phyloP scores from a whole-genome alignment of 2,797 vertebrate species.

The Okamejei kenojei region DNA sequence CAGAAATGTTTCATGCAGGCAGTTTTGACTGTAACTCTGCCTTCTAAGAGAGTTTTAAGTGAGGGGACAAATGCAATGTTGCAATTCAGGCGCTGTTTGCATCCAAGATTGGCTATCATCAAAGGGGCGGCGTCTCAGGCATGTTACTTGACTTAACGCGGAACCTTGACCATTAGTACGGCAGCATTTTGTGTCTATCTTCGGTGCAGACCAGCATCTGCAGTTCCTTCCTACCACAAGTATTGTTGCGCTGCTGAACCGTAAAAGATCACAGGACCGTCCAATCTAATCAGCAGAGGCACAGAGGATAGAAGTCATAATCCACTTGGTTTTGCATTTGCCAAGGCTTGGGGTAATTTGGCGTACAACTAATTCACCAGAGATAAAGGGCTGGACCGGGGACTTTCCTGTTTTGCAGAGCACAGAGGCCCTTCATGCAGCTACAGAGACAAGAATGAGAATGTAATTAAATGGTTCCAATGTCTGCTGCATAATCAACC shows the following conservation, averaged over 20 bases:
- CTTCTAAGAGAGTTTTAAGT: not conserved
- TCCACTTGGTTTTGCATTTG: conserved; percentile 11
- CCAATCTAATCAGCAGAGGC: not conserved
- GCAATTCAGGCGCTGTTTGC: not conserved
- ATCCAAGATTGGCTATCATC: not conserved
- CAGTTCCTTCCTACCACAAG: too few species aligned
- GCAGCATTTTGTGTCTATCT: too few species aligned
- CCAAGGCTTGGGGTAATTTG: conserved; percentile 11
- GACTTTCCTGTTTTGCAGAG: conserved; percentile 4
- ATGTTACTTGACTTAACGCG: not conserved
- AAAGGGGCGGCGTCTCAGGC: not conserved
- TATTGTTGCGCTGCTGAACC: not conserved
- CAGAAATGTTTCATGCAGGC: not conserved
- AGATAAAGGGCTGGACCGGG: not conserved
- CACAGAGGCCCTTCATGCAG: not conserved
- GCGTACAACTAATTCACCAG: not conserved
- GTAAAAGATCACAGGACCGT: not conserved
- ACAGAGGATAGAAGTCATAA: not conserved
- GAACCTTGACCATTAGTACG: not conserved
- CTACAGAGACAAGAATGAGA: not conserved
- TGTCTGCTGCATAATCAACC: not conserved
- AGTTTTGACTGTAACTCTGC: not conserved
- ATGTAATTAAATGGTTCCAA: not conserved
- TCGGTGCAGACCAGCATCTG: too few species aligned
- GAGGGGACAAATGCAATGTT: not conserved